phyloP scores from a whole-genome alignment of 2,113 vertebrate genomes.

The Opisthocomus hoazin region DNA sequence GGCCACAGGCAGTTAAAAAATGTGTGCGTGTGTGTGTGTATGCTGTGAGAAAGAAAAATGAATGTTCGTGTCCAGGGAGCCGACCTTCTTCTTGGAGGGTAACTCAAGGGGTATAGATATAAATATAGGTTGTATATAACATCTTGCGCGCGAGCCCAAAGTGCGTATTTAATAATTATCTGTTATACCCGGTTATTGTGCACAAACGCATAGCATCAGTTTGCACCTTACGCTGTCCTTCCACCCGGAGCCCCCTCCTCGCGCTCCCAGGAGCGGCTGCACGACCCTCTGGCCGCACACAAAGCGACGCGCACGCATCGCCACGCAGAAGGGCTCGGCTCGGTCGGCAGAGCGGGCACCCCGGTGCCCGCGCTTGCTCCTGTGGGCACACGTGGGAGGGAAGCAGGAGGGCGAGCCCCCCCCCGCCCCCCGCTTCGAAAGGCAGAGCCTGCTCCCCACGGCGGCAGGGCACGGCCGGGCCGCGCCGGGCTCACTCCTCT shows the following conservation, averaged over 20 bases:
- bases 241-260: not conserved
- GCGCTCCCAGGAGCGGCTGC: not conserved
- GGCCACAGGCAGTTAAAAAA: conserved; percentile 88
- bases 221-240: not conserved
- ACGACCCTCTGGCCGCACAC: not conserved
- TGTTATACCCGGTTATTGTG: not conserved
- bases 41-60: conserved; percentile 76
- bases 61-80: conserved; percentile 77
- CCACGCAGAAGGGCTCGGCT: not conserved
- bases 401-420: not conserved
- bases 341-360: not conserved
- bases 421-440: no score
- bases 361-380: not conserved
- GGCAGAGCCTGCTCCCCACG: no score
- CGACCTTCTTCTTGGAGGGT: conserved; percentile 83
- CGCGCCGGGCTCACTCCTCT: not conserved
- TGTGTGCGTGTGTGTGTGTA: conserved; percentile 66
- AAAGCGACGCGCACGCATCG: not conserved
- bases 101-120: conserved; percentile 50
- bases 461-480: not conserved
- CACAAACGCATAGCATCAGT: conserved; percentile 1
- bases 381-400: not conserved
- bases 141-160: not conserved
- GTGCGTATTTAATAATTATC: conserved; percentile 39
- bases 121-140: conserved; percentile 43